These are phyloP conservation scores for Ianthella basta DNA, from an alignment of 37 sponge, comb jelly and placozoan species.

Conservation along the genomic window DNA sequence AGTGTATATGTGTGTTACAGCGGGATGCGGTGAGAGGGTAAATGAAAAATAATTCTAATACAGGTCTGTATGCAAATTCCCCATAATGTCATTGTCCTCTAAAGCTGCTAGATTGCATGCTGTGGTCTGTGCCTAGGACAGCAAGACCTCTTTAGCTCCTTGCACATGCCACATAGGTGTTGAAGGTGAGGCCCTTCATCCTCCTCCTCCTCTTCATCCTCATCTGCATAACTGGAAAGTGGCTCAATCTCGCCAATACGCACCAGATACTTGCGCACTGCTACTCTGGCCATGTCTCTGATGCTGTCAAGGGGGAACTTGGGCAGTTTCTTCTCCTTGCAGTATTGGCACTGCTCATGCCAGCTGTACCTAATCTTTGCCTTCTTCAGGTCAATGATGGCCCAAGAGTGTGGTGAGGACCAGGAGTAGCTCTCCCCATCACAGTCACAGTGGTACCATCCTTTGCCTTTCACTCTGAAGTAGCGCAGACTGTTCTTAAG, in stretches of 20 bases:
- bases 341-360: constrained; percentile 13
- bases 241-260: neutral
- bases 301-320: constrained; percentile 20
- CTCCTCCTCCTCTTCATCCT: neutral
- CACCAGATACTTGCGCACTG: neutral
- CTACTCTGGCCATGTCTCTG: neutral
- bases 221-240: neutral
- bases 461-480: constrained; percentile 25
- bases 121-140: neutral
- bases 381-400: constrained; percentile 3
- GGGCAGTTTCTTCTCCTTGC: neutral
- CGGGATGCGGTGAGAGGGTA: too few species aligned
- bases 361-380: constrained; percentile 30
- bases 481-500: constrained; percentile 9
- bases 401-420: constrained; percentile 26
- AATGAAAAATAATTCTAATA: too few species aligned
- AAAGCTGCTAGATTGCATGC: neutral
- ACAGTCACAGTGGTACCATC: constrained; percentile 17
- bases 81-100: too few species aligned
- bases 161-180: constrained; percentile 23
- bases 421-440: constrained; percentile 9
- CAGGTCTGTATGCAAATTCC: too few species aligned
- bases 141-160: constrained; percentile 14
- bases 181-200: constrained; percentile 7
- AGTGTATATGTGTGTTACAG: too few species aligned